These are phyloP conservation scores for Amphimedon queenslandica DNA, from an alignment of 37 sponge, comb jelly and placozoan species.

Conservation along the genomic window DNA sequence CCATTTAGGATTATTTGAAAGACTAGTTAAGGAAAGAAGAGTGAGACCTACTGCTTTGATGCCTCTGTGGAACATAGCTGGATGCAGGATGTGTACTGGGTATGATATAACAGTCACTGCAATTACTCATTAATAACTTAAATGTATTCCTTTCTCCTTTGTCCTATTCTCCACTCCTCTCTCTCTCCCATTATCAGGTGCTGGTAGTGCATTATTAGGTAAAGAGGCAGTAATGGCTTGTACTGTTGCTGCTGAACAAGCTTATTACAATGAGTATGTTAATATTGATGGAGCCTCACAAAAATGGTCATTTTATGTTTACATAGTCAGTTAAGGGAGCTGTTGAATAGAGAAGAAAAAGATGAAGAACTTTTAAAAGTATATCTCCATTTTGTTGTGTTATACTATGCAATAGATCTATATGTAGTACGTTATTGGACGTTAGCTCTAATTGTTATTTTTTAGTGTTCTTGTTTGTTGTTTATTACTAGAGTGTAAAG, in stretches of 20 bases:
- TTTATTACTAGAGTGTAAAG: too few species aligned
- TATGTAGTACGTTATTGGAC: background rate
- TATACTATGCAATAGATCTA: too few species aligned
- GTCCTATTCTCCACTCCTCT: too few species aligned
- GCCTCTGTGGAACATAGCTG: conserved; percentile 88
- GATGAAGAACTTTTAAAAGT: conserved; percentile 53
- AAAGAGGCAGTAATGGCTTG: conserved; percentile 90
- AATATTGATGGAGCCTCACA: too few species aligned
- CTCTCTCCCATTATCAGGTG: conserved; percentile 31
- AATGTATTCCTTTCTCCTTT: too few species aligned
- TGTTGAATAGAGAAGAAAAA: conserved; percentile 13
- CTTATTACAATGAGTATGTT: too few species aligned
- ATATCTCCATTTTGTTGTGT: conserved; percentile 17
- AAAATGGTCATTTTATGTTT: background rate
- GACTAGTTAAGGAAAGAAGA: conserved; percentile 47
- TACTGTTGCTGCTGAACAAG: conserved; percentile 85
- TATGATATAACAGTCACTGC: too few species aligned
- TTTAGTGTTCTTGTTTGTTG: too few species aligned
- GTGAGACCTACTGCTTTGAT: conserved; percentile 76
- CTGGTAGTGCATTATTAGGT: conserved; percentile 58
- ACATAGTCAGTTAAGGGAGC: conserved; percentile 57
- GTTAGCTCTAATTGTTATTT: too few species aligned
- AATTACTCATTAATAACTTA: too few species aligned
- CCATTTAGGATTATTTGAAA: conserved; percentile 55
- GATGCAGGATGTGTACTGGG: conserved; percentile 85